phyloP scores from a whole-genome alignment of 2,113 vertebrate species.

The Poicephalus gulielmi region DNA sequence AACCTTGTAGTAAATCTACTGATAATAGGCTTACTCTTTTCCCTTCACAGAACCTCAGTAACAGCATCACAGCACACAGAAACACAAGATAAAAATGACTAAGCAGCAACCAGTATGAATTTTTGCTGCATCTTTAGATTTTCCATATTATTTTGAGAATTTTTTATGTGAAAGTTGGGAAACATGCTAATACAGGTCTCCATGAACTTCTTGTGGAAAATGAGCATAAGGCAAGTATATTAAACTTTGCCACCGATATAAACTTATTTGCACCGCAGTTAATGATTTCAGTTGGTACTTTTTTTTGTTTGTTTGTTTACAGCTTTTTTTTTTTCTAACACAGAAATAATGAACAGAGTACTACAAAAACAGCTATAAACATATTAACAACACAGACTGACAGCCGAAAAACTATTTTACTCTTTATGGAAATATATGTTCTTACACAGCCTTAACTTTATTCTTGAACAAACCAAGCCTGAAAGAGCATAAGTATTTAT shows the following conservation, averaged over 20 bases:
- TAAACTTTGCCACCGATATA: background rate
- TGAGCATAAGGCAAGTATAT: background rate
- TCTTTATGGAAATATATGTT: background rate
- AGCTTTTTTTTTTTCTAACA: background rate
- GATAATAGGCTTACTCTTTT: constrained; percentile 40
- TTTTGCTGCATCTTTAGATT: background rate
- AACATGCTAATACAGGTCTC: background rate
- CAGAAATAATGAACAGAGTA: background rate
- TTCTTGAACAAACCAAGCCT: background rate
- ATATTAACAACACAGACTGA: background rate
- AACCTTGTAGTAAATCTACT: background rate
- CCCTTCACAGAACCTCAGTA: background rate
- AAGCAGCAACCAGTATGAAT: background rate
- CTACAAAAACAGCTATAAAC: background rate
- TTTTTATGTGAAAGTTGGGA: background rate
- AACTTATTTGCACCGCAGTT: background rate
- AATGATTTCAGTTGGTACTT: background rate
- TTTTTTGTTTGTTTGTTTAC: background rate
- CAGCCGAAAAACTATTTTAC: background rate
- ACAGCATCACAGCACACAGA: background rate
- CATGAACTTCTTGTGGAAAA: background rate
- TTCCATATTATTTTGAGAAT: background rate
- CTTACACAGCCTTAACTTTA: background rate
- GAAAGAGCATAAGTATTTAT: background rate
- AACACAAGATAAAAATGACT: background rate